Conservation (phyloP, 2,888 invertebrate species). For the Spodoptera littoralis region DNA sequence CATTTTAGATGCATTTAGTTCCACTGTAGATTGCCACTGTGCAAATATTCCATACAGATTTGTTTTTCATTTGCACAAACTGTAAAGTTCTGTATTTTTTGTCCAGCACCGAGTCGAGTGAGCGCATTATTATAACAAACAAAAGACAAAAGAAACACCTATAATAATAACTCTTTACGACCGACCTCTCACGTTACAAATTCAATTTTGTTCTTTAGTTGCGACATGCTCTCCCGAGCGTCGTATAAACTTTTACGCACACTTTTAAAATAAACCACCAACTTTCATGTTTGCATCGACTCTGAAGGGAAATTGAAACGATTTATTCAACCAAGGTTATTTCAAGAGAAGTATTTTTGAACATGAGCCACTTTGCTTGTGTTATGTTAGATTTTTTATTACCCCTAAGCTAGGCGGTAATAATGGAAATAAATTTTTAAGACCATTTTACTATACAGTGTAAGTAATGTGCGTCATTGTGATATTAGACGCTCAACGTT, state of each 20-base stretch:
- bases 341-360: conserved; percentile 55
- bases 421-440: conserved; percentile 37
- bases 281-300: conserved; percentile 66
- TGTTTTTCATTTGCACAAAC: conserved; percentile 51
- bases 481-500: no score
- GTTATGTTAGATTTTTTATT: conserved; percentile 37
- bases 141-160: conserved; percentile 69
- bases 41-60: conserved; percentile 39
- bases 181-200: conserved; percentile 72
- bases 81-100: conserved; percentile 55
- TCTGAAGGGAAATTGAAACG: conserved; percentile 64
- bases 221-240: conserved; percentile 61
- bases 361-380: conserved; percentile 41
- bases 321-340: conserved; percentile 56
- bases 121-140: conserved; percentile 67
- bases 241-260: conserved; percentile 69
- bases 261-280: conserved; percentile 73
- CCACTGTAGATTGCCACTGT: conserved; percentile 28
- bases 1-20: conserved; percentile 17
- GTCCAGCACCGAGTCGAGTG: conserved; percentile 39
- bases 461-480: no score
- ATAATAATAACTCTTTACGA: conserved; percentile 72
- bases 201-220: conserved; percentile 77
- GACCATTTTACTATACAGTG: background rate
- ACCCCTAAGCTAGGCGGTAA: conserved; percentile 35